Conservation (phyloP, 2,113 vertebrate species). For the Pterophyllum scalare region DNA sequence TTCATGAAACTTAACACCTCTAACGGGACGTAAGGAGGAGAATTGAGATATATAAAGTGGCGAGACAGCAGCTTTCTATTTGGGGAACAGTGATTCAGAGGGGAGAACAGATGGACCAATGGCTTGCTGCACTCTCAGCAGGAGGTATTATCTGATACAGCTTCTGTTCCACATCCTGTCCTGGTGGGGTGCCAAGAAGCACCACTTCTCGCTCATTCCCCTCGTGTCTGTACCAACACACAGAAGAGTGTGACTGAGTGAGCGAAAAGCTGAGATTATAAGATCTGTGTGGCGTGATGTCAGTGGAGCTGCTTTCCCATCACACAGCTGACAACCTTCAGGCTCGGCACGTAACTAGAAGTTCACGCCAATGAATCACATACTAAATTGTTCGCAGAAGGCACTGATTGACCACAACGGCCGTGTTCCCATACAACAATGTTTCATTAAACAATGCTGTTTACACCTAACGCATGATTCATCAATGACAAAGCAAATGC, state of each 20-base stretch:
- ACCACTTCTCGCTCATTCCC: background rate
- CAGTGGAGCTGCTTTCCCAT: background rate
- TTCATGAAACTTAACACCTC: slow-evolving; percentile 35
- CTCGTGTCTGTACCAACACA: background rate
- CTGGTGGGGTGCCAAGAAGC: slow-evolving; percentile 61
- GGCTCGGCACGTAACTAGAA: background rate
- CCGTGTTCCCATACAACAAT: slow-evolving; percentile 18
- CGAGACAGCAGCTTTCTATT: slow-evolving; percentile 71
- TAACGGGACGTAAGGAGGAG: slow-evolving; percentile 5
- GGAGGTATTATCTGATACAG: slow-evolving; percentile 70
- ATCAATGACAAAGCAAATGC: slow-evolving; percentile 63
- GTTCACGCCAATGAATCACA: slow-evolving; percentile 56
- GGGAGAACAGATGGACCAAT: slow-evolving; percentile 71
- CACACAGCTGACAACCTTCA: background rate
- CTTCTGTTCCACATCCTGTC: slow-evolving; percentile 64
- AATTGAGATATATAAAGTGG: slow-evolving; percentile 44
- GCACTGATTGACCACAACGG: slow-evolving; percentile 41
- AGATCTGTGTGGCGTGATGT: slow-evolving; percentile 31
- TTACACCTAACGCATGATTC: slow-evolving; percentile 47
- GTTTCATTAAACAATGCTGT: slow-evolving; percentile 59
- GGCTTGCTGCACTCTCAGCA: slow-evolving; percentile 64
- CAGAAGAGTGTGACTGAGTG: slow-evolving; percentile 45
- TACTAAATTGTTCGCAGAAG: slow-evolving; percentile 24
- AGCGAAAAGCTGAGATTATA: slow-evolving; percentile 32
- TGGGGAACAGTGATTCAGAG: slow-evolving; percentile 64